Conservation (phyloP, 2,888 invertebrate genomes). For the Ischnus inquisitorius region DNA sequence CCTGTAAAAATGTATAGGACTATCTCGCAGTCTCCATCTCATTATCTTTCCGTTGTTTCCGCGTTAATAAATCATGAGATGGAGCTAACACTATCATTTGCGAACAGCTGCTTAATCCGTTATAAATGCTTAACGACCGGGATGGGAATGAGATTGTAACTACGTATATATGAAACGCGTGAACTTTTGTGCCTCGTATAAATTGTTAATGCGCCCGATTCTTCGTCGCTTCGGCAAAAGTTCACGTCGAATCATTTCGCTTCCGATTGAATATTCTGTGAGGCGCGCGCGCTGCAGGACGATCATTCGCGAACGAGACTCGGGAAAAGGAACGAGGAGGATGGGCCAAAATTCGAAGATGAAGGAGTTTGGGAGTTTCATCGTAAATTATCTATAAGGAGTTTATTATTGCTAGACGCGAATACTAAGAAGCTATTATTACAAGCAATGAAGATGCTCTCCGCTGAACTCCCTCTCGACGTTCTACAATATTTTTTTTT, state of each 20-base stretch:
- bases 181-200: constrained; percentile 46
- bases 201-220: constrained; percentile 51
- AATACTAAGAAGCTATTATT: constrained; percentile 25
- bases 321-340: constrained; percentile 13
- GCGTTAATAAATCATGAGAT: not conserved
- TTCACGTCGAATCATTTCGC: constrained; percentile 46
- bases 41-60: not conserved
- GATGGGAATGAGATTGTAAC: constrained; percentile 5
- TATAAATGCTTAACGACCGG: constrained; percentile 60
- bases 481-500: not conserved
- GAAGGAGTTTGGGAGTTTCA: not conserved
- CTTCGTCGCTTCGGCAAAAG: constrained; percentile 1
- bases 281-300: not conserved
- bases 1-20: constrained; percentile 43
- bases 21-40: constrained; percentile 21
- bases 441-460: constrained; percentile 21
- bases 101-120: constrained; percentile 48
- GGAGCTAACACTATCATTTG: constrained; percentile 48
- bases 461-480: not conserved
- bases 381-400: constrained; percentile 42
- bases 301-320: not conserved
- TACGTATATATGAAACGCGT: constrained; percentile 10
- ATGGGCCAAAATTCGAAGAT: not conserved
- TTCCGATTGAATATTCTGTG: constrained; percentile 45
- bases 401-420: constrained; percentile 36